phyloP scores from a whole-genome alignment of 2,113 vertebrate genomes.

The Cavia aperea region DNA sequence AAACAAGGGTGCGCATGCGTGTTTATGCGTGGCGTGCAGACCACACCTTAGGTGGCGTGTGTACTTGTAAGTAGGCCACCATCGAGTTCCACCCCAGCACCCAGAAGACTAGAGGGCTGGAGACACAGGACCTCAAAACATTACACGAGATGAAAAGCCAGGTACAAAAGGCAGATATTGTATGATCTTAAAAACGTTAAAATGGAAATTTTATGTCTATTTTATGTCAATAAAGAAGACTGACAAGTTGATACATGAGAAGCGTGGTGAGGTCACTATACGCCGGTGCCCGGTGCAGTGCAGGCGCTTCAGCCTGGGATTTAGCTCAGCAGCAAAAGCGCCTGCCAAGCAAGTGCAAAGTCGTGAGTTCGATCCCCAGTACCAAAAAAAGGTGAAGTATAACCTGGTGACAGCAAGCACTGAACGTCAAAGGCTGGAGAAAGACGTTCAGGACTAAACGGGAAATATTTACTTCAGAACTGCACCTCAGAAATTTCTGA shows the following conservation, averaged over 20 bases:
- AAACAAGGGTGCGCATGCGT: background rate
- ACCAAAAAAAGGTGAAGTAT: background rate
- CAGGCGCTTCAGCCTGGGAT: background rate
- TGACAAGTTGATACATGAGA: background rate
- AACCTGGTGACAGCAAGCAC: background rate
- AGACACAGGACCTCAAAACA: background rate
- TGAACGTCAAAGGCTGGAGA: background rate
- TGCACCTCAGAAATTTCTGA: background rate
- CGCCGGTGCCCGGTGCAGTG: background rate
- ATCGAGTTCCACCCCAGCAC: background rate
- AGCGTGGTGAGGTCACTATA: background rate
- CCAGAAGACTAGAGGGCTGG: background rate
- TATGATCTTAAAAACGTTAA: background rate
- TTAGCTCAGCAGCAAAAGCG: too few relatives aligned
- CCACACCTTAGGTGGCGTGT: background rate
- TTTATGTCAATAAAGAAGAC: background rate
- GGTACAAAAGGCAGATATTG: background rate
- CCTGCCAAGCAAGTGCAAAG: too few relatives aligned
- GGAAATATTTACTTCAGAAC: background rate
- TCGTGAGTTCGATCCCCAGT: too few relatives aligned
- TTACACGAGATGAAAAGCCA: background rate
- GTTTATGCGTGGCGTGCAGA: background rate
- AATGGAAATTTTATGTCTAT: background rate
- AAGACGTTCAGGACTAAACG: background rate
- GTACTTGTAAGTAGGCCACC: too few relatives aligned